Evolutionary conservation across 2,113 vertebrate species (phyloP).

Genomic region (Pterocles orientalis): DNA sequence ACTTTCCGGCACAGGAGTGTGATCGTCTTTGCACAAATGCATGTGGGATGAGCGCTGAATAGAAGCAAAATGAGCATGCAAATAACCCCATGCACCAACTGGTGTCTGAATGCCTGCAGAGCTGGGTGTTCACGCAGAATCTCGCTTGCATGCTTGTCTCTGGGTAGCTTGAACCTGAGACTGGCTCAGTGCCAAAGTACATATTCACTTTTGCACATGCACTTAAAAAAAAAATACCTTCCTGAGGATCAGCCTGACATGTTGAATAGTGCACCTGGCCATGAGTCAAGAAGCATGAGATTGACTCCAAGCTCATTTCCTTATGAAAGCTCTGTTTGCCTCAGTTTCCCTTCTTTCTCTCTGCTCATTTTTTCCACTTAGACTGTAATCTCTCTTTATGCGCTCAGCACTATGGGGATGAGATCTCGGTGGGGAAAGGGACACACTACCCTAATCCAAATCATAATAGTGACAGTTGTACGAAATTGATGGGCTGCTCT

Average conservation of each 20-base stretch:
- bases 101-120: constrained; percentile 39
- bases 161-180: not conserved
- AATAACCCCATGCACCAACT: constrained; percentile 37
- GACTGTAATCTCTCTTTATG: not conserved
- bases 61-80: constrained; percentile 47
- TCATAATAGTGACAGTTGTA: not conserved
- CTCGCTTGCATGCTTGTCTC: not conserved
- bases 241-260: not conserved
- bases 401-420: not conserved
- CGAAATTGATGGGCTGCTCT: not conserved
- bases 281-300: not conserved
- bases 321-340: not conserved
- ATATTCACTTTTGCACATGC: constrained; percentile 4
- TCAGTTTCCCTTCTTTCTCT: constrained; percentile 25
- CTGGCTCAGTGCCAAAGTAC: not conserved
- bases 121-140: constrained; percentile 19
- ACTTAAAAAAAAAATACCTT: not conserved
- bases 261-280: constrained; percentile 6
- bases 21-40: constrained; percentile 29
- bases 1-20: not conserved
- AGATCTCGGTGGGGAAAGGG: not conserved
- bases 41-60: constrained; percentile 9
- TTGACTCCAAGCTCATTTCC: not conserved
- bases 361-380: not conserved
- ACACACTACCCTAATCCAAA: not conserved